Evolutionary conservation across 2,888 invertebrate genomes (phyloP).

Genomic region (Zonitis immaculata): DNA sequence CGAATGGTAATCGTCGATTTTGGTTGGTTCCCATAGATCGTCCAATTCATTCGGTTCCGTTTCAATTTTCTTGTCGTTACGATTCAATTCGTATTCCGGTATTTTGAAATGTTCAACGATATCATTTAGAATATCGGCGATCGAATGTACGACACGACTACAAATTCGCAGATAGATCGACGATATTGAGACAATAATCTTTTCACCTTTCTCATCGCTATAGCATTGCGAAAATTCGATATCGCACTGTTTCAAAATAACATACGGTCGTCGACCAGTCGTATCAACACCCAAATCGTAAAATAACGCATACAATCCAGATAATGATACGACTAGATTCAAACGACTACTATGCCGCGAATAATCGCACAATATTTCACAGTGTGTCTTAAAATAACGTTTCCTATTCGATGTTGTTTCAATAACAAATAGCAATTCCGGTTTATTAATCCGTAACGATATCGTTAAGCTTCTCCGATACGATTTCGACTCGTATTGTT

Average conservation of each 20-base stretch:
- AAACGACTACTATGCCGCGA: conserved; percentile 62
- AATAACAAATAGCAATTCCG: conserved; percentile 72
- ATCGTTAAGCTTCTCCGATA: conserved; percentile 56
- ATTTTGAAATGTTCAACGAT: conserved; percentile 47
- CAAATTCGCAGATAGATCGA: conserved; percentile 68
- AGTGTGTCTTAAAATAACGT: conserved; percentile 56
- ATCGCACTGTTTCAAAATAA: conserved; percentile 65
- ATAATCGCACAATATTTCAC: conserved; percentile 67
- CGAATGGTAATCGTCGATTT: conserved; percentile 48
- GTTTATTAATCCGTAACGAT: conserved; percentile 68
- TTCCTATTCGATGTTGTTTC: conserved; percentile 56
- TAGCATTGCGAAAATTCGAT: conserved; percentile 62
- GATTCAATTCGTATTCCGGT: conserved; percentile 32
- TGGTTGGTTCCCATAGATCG: conserved; percentile 70
- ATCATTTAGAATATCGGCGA: conserved; percentile 54
- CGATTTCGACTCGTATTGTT: conserved; percentile 24
- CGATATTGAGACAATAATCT: conserved; percentile 61
- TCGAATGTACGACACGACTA: conserved; percentile 66
- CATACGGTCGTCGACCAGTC: conserved; percentile 52
- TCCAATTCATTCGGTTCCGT: conserved; percentile 47
- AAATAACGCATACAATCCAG: conserved; percentile 55
- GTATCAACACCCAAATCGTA: conserved; percentile 41
- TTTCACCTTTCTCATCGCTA: conserved; percentile 62
- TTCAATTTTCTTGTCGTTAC: conserved; percentile 12
- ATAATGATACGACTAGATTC: conserved; percentile 59